Base-by-base conservation (phyloP, 2,797 vertebrate species). In the Capromys pilorides region DNA sequence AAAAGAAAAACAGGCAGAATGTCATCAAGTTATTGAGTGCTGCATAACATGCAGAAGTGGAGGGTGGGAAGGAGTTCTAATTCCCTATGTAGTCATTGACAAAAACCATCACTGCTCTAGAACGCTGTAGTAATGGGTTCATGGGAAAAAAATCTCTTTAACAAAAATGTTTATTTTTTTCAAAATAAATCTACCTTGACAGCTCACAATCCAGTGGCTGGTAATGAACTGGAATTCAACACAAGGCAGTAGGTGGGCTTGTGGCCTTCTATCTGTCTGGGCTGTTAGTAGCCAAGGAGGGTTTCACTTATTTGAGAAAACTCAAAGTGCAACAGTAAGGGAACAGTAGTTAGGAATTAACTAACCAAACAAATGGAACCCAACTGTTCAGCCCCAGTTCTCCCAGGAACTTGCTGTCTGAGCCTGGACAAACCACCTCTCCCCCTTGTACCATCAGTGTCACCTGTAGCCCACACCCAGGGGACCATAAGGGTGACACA, bases 41-140 rank as follows among this genome's bases (percentile, higher is more conserved):
- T 97, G 97, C 97, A 98, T 97, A 98, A 98, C 97, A 98, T 96
- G 96, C 97, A 22, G 96, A 97, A 97, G 97, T 98, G 97, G 97
- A 98, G 94, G 86, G 97, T 95, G 98, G 98, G 95, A 98, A 97
- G 98, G 97, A 98, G 97, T 97, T 0, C 90, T 97, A 94, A 98
- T 97, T 95, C 94, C 95, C 96, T 97, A 97, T 97, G 95, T 96
- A 97, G 97, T 98, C 98, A 97, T 96, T 97, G 96, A 93, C 97
- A 45, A 77, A 97, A 97, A 97, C 98, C 95, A 97, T 98, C 97
- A 97, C 97, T 98, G 98, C 98, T 98, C 97, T 96, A 95, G 93
- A 92, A 98, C 96, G 97, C 97, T 97, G 94, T 93, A 97, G 97
- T 94, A 93, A 98, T 97, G 96, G 97, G 98, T 97, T 97, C 96